These are phyloP conservation scores for Latheticus oryzae DNA, from an alignment of 2,888 invertebrate genomes.

Conservation along the genomic window DNA sequence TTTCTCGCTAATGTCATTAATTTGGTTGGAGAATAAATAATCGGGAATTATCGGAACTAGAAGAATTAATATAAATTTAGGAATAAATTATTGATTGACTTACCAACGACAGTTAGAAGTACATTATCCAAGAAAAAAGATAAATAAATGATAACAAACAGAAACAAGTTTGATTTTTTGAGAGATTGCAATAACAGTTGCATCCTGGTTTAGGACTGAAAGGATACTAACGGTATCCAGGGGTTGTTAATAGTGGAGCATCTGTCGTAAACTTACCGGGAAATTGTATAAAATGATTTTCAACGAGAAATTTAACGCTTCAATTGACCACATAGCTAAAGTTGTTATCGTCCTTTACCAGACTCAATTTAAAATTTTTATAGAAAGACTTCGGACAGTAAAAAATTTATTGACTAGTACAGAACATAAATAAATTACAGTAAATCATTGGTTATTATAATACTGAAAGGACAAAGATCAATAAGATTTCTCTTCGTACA, in stretches of 20 bases:
- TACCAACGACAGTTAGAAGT: conserved; percentile 89
- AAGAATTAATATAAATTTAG: conserved; percentile 23
- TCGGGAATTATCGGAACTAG: conserved; percentile 85
- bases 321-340: conserved; percentile 39
- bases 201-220: conserved; percentile 20
- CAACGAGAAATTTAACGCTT: conserved; percentile 58
- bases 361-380: conserved; percentile 19
- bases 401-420: conserved; percentile 38
- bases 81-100: conserved; percentile 59
- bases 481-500: not conserved
- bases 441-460: conserved; percentile 6
- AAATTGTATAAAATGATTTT: conserved; percentile 47
- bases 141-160: conserved; percentile 75
- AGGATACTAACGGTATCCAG: conserved; percentile 25
- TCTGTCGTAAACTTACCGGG: conserved; percentile 27
- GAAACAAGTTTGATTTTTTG: conserved; percentile 58
- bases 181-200: conserved; percentile 35
- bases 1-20: conserved; percentile 52
- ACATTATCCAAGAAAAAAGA: conserved; percentile 88
- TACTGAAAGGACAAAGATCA: not conserved
- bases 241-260: conserved; percentile 30
- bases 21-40: conserved; percentile 73
- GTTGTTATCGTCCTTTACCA: conserved; percentile 50
- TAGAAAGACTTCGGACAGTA: conserved; percentile 14
- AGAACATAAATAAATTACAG: conserved; percentile 17